A percentile compares a stretch with the other conserved stretches of the same genome.
phyloP scores from a whole-genome alignment of 1,140 invertebrate genomes.

The Drosophila equinoxialis region DNA sequence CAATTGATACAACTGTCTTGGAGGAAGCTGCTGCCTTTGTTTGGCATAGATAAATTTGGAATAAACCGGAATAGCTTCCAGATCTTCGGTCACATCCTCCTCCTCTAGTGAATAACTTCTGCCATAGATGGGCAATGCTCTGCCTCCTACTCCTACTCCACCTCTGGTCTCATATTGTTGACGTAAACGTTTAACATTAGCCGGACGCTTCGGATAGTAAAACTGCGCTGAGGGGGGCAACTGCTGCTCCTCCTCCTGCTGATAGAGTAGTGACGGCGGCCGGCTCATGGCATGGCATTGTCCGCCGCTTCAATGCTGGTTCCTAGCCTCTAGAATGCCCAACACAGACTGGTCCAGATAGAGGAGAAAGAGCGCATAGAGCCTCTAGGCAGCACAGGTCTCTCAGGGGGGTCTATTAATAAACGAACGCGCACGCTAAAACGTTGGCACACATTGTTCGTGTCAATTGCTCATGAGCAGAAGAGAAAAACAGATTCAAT shows the following conservation, averaged over 20 bases:
- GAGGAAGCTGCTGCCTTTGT: slow-evolving; percentile 29
- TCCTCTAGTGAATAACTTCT: slow-evolving; percentile 71
- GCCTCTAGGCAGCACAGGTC: slow-evolving; percentile 39
- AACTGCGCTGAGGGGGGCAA: slow-evolving; percentile 14
- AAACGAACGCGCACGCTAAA: slow-evolving; percentile 42
- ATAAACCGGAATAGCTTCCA: slow-evolving; percentile 57
- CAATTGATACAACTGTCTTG: slow-evolving; percentile 42
- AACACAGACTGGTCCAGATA: slow-evolving; percentile 56
- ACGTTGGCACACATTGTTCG: slow-evolving; percentile 29
- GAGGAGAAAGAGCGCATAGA: slow-evolving; percentile 15
- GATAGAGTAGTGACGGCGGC: slow-evolving; percentile 55
- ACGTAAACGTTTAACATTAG: slow-evolving; percentile 72
- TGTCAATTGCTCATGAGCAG: slow-evolving; percentile 17
- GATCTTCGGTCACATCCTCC: slow-evolving; percentile 2
- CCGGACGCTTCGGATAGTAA: slow-evolving; percentile 46
- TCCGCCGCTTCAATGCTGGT: slow-evolving; percentile 35
- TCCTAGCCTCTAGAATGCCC: slow-evolving; percentile 59
- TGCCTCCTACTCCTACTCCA: no score
- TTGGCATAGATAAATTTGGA: slow-evolving; percentile 60
- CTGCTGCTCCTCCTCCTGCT: slow-evolving; percentile 47
- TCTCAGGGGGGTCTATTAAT: slow-evolving; percentile 64
- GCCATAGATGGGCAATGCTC: slow-evolving; percentile 52
- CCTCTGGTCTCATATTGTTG: slow-evolving; percentile 40
- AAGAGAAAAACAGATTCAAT: slow-evolving; percentile 22
- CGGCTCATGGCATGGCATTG: slow-evolving; percentile 71